Evolutionary conservation across 2,888 invertebrate genomes (phyloP), one percentile per base, ranked within the genome.

Genomic region (Drosophila putrida): DNA sequence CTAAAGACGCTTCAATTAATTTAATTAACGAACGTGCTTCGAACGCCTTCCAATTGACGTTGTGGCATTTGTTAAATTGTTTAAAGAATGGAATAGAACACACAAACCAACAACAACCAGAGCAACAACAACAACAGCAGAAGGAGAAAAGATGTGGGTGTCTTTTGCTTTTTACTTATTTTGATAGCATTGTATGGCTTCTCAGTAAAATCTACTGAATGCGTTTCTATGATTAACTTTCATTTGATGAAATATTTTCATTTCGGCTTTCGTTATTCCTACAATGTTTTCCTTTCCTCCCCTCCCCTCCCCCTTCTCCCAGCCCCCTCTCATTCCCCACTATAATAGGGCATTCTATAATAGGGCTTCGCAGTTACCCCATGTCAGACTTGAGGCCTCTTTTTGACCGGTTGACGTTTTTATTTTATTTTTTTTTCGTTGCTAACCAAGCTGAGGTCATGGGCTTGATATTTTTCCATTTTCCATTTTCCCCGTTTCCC

Each of bases 221-320:
- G 79, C 75, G 75, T 75, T 79, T 78, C 79, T 66, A 82, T 79
- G 79, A 79, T 79, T 79, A 79, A 82, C 80, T 80, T 82, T 76
- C 68, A 78, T 80, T 82, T 82, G 82, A 82, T 82, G 78, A 80
- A 82, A 80, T 81, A 80, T 80, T 79, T 80, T 74, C 80, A 77
- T 75, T 80, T 80, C 64, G 63, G 58, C 64, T 67, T 68, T 80
- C 60, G 64, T 63, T 67, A 74, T 61, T 50, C 46, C 39, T 25
- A 49, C 51, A 35, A 60, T 65, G 35, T 33, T 1, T 43, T 4
- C 43, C 2, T 6, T 9, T 6, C 15, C 0, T 4, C 31, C 4
- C 51, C n/a, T n/a, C n/a, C 20, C 20, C n/a, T 27, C 10, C 9
- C 20, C 38, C 51, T 11, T n/a, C 38, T 15, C 27, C 27, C 2